Evolutionary conservation across 2,888 invertebrate genomes (phyloP).

Genomic region (Stegana nigrithorax): DNA sequence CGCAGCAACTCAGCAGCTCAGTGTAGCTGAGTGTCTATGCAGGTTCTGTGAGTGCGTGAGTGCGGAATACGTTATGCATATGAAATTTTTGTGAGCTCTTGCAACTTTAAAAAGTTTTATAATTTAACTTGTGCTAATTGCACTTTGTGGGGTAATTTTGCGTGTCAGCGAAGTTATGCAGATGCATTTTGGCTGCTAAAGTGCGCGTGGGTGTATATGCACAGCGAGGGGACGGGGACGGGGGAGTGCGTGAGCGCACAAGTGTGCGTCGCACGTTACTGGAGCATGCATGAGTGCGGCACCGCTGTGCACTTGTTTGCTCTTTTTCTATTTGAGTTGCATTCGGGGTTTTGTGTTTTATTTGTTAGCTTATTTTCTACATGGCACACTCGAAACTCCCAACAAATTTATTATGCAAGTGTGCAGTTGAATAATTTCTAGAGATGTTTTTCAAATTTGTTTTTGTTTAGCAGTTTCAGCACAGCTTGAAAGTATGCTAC

Average conservation of each 20-base stretch:
- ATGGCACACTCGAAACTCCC: background rate
- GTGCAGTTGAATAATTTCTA: background rate
- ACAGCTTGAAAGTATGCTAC: background rate
- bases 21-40: no score
- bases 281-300: no score
- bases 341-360: background rate
- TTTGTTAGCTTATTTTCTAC: no score
- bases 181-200: conserved; percentile 27
- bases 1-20: no score
- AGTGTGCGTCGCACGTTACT: conserved; percentile 8
- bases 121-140: conserved; percentile 52
- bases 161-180: conserved; percentile 45
- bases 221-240: no score
- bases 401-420: conserved; percentile 10
- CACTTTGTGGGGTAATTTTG: conserved; percentile 51
- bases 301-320: no score
- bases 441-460: no score
- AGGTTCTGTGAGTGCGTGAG: conserved; percentile 10
- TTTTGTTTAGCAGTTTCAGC: no score
- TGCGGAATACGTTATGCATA: background rate
- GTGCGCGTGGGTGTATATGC: conserved; percentile 21
- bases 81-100: background rate
- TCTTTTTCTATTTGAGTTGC: no score
- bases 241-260: background rate
- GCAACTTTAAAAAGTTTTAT: conserved; percentile 41